Percentiles rank a stretch among this genome's conserved stretches.
phyloP scores from a whole-genome alignment of 2,888 invertebrate species.

The Trachelus troglodyta region DNA sequence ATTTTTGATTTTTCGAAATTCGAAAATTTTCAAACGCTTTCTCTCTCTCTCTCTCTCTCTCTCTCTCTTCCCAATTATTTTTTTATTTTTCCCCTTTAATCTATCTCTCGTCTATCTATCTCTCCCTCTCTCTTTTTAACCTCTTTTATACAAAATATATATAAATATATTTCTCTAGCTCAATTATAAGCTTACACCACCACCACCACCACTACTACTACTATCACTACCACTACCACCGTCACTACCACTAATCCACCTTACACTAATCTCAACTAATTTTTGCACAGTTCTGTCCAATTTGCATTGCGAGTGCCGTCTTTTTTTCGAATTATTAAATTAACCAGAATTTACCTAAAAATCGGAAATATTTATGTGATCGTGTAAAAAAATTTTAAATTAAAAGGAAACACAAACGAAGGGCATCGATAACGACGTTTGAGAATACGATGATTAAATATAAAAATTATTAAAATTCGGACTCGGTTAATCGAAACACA shows the following conservation, averaged over 20 bases:
- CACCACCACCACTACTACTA: background rate
- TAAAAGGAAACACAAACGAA: background rate
- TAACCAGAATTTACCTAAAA: background rate
- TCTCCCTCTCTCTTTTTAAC: constrained; percentile 14
- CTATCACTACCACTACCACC: background rate
- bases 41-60: constrained; percentile 6
- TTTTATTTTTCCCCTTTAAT: background rate
- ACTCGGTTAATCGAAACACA: background rate
- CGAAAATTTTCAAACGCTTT: constrained; percentile 22
- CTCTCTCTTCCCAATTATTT: background rate
- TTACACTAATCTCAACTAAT: background rate
- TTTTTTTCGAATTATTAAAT: background rate
- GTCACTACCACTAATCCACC: background rate
- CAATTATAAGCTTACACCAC: background rate
- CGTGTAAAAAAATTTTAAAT: background rate
- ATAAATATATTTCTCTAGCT: background rate
- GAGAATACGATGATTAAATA: background rate
- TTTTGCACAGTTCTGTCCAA: background rate
- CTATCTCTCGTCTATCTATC: background rate
- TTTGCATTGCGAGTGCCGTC: background rate
- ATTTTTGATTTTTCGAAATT: background rate
- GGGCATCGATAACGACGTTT: background rate
- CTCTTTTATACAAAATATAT: constrained; percentile 15
- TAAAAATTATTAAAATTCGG: background rate
- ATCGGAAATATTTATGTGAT: background rate